Base-by-base conservation (phyloP, 2,797 vertebrate species). In the Jordanella pulchra region DNA sequence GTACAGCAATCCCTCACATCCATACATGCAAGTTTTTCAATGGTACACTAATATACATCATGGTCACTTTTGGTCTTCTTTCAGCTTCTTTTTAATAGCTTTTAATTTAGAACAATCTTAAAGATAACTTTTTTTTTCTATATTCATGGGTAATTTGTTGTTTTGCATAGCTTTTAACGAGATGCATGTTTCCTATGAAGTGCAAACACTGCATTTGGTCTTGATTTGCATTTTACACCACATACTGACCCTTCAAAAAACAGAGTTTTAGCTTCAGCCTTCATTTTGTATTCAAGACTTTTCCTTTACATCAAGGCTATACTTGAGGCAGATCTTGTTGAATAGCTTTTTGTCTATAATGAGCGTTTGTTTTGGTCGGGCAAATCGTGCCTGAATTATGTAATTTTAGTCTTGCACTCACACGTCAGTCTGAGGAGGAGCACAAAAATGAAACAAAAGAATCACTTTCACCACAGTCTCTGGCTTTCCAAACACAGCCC, bases 361-460 rank as follows among this genome's bases (percentile, higher is more conserved):
- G 65, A 79, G 65, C 77, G 60, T 78, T 85, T 89, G 84, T 85
- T 90, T 86, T 84, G 79, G 72, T 84, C 45, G 56, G 60, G 60
- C 71, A 83, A 88, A 80, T 90, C 79, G 75, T 90, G 87, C 53
- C 76, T 71, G 74, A 84, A 81, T 87, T 90, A 86, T 73, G 83
- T 89, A 80, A 86, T 86, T 76, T 81, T 48, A 45, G 63, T 80
- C 69, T 79, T 85, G 64, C 73, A 76, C 81, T 85, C 54, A 78
- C 77, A 73, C 50, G 54, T 83, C 82, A 76, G 69, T 77, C 48
- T 82, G 71, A 73, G 81, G 71, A 77, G 68, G 51, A 80, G 76
- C 64, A 58, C 58, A 85, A 86, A 76, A 75, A 3, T 35, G 63
- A 51, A 21, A 3, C 45, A 32, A 65, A 42, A 72, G 78, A 72